Base-by-base conservation (phyloP, 1,140 invertebrate genomes). In the Lepidurus arcticus region DNA sequence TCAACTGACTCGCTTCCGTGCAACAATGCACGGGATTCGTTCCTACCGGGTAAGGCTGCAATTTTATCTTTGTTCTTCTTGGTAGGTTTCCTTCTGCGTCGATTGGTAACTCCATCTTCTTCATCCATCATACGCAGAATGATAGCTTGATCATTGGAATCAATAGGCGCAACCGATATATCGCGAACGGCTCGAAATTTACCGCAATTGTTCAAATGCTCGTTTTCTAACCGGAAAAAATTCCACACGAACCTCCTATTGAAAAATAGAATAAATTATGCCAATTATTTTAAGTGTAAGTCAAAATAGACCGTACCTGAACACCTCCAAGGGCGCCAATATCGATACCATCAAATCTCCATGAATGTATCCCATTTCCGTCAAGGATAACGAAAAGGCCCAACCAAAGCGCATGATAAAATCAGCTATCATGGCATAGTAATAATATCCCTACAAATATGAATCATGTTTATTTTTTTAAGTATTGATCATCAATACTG, bases 161-260 rank as follows among this genome's bases (percentile, higher is more conserved):
- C 95, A 26, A 99, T 90, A 0, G 98, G 98, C 10, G 96, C 96
- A 34, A 99, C 96, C 0, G 95, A 98, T 79, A 99, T 99, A 85
- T 99, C 98, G 26, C 98, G 86, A 0, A 99, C 98, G 5, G 98
- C 98, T 84, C 98, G 88, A 87, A 99, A 99, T 88, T 99, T 96
- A 86, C 98, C 98, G 87, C 97, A 99, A 87, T 99, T 99, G 86
- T 99, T 99, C 43, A 91, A 84, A 82, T 99, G 98, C 84, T 99
- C 98, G 87, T 99, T 99, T 87, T 99, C 98, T 80, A 99, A 85
- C 1, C 98, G 97, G 88, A 99, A 99, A 85, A 97, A 99, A 86
- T 99, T 99, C 98, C 98, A 99, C 47, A 99, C 91, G 87, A 99
- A 99, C 78, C 97, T 89, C 82, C 96, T 96, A 82, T 53, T 80